Conservation (phyloP, 2,113 vertebrate species). For the Gymnogyps californianus region DNA sequence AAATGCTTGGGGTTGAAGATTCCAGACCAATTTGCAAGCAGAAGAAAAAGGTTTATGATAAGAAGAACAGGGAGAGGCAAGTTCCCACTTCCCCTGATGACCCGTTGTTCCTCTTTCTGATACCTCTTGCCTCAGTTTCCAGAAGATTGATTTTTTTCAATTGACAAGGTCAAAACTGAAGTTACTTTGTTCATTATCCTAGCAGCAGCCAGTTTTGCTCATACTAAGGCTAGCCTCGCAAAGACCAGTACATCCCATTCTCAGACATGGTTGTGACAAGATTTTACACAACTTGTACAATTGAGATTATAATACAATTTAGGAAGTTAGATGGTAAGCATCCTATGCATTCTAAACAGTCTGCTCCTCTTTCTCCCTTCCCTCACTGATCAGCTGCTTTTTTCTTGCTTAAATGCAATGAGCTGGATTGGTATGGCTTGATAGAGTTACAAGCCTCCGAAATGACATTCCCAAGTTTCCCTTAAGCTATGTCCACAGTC, state of each 20-base stretch:
- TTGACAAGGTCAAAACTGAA: not conserved
- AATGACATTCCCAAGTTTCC: not conserved
- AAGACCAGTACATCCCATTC: not conserved
- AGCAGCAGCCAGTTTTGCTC: not conserved
- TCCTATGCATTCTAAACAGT: not conserved
- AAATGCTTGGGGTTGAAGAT: not conserved
- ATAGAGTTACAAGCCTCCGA: not conserved
- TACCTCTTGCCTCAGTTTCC: not conserved
- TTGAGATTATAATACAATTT: not conserved
- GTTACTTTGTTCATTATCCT: not conserved
- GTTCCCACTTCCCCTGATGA: not conserved
- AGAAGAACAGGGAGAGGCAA: not conserved
- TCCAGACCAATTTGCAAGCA: not conserved
- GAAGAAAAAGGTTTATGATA: not conserved
- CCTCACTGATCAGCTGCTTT: not conserved
- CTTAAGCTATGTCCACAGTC: not conserved
- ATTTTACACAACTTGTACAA: not conserved
- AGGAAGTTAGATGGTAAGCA: not conserved
- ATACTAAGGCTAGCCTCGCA: not conserved
- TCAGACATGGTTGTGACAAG: not conserved
- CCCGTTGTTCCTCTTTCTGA: not conserved
- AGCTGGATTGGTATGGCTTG: not conserved
- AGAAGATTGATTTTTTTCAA: not conserved
- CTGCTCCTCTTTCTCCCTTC: not conserved
- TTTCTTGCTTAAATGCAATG: not conserved